A percentile compares a stretch with the other conserved stretches of the same genome.
Evolutionary conservation across 2,113 vertebrate genomes (phyloP).

Genomic region (Megalops atlanticus): DNA sequence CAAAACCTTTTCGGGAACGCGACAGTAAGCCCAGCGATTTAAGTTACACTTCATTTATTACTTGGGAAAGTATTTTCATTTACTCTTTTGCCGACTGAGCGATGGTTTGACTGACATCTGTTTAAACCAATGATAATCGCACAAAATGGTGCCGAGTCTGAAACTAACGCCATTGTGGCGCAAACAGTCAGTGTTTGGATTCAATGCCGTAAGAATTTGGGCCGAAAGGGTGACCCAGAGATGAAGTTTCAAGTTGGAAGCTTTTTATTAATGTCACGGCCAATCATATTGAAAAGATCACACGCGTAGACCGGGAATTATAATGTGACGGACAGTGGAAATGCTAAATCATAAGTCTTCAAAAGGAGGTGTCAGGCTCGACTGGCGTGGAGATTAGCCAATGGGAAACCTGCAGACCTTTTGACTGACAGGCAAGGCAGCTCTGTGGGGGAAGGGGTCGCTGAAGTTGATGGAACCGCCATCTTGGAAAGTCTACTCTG

Average conservation of each 20-base stretch:
- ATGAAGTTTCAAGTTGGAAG: slow-evolving; percentile 20
- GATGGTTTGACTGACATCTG: slow-evolving; percentile 9
- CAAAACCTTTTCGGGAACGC: neutral
- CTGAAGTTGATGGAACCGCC: slow-evolving; percentile 73
- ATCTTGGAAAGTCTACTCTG: slow-evolving; percentile 75
- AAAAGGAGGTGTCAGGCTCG: neutral
- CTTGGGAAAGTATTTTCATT: neutral
- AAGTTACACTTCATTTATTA: neutral
- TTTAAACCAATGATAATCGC: slow-evolving; percentile 19
- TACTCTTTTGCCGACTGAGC: slow-evolving; percentile 12
- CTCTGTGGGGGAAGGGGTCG: slow-evolving; percentile 73
- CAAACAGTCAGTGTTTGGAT: neutral
- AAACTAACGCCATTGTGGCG: slow-evolving; percentile 35
- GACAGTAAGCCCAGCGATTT: too few relatives aligned
- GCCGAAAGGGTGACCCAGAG: slow-evolving; percentile 26
- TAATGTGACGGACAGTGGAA: slow-evolving; percentile 8
- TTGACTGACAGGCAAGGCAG: slow-evolving; percentile 59
- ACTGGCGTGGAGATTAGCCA: slow-evolving; percentile 51
- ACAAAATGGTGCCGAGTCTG: neutral
- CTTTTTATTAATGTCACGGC: neutral
- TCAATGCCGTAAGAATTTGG: neutral
- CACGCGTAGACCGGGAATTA: neutral
- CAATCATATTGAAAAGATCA: slow-evolving; percentile 1
- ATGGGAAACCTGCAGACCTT: slow-evolving; percentile 37
- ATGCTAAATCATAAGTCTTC: neutral